These are phyloP conservation scores for Drosophila aldrichi DNA, from an alignment of 2,888 invertebrate genomes.

Conservation along the genomic window DNA sequence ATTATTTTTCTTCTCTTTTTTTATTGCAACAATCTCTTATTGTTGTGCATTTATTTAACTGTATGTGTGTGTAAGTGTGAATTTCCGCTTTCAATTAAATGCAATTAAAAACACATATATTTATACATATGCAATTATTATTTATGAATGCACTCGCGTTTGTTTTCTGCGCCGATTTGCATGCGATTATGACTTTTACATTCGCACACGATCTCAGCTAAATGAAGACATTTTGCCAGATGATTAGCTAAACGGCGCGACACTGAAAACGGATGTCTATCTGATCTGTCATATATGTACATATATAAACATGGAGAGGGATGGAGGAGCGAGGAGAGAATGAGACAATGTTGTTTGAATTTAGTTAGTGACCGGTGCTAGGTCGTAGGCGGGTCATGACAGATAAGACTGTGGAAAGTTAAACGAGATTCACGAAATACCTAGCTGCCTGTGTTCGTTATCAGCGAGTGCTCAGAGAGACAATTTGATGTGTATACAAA, in stretches of 20 bases:
- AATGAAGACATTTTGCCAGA: constrained; percentile 42
- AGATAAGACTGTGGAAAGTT: constrained; percentile 29
- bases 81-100: constrained; percentile 75
- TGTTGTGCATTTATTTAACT: constrained; percentile 30
- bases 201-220: constrained; percentile 22
- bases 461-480: constrained; percentile 25
- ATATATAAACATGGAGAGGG: background rate
- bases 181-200: constrained; percentile 34
- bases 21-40: constrained; percentile 43
- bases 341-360: background rate
- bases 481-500: constrained; percentile 47
- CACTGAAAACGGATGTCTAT: constrained; percentile 30
- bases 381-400: constrained; percentile 27
- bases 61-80: constrained; percentile 24
- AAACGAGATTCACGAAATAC: background rate
- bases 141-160: constrained; percentile 53
- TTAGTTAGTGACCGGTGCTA: constrained; percentile 21
- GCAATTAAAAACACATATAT: constrained; percentile 50
- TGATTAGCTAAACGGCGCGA: constrained; percentile 25
- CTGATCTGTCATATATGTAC: constrained; percentile 3
- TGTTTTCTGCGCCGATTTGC: constrained; percentile 24
- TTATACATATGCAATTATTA: constrained; percentile 33
- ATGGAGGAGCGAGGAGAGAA: background rate
- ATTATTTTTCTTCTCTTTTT: constrained; percentile 15
- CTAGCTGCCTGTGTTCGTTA: constrained; percentile 33